Conservation (phyloP, 2,888 invertebrate species). For the Acrocyrtus sp. region DNA sequence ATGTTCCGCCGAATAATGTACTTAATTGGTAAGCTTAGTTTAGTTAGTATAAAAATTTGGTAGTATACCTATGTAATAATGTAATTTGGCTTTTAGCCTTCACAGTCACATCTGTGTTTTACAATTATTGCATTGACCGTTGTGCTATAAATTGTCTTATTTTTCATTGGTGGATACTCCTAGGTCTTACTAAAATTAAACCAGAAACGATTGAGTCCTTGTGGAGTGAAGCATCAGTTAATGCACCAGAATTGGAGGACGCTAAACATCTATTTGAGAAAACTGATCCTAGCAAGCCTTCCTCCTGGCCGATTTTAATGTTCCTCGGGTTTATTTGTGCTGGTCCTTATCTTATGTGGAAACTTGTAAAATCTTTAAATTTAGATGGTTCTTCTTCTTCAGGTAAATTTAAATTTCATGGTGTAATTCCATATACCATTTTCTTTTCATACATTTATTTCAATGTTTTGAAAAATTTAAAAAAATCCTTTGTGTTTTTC, state of each 20-base stretch:
- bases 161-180: not conserved
- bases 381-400: slow-evolving; percentile 39
- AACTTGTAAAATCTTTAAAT: slow-evolving; percentile 72
- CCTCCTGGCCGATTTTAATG: slow-evolving; percentile 88
- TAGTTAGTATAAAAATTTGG: too few species aligned
- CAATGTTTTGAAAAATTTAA: not conserved
- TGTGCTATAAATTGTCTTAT: not conserved
- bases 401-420: too few species aligned
- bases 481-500: not conserved
- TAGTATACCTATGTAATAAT: too few species aligned
- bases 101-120: too few species aligned
- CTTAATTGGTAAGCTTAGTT: slow-evolving; percentile 75
- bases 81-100: too few species aligned
- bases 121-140: too few species aligned
- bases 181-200: slow-evolving; percentile 61
- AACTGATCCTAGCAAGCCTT: slow-evolving; percentile 64
- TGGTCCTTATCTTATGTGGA: slow-evolving; percentile 91
- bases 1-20: slow-evolving; percentile 79
- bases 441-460: not conserved
- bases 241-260: slow-evolving; percentile 67
- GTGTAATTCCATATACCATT: too few species aligned
- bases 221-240: slow-evolving; percentile 64
- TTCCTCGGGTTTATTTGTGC: slow-evolving; percentile 90
- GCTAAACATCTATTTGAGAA: slow-evolving; percentile 64
- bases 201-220: slow-evolving; percentile 58